Conservation (phyloP, 2,888 invertebrate genomes). For the Pristionchus maxplancki region DNA sequence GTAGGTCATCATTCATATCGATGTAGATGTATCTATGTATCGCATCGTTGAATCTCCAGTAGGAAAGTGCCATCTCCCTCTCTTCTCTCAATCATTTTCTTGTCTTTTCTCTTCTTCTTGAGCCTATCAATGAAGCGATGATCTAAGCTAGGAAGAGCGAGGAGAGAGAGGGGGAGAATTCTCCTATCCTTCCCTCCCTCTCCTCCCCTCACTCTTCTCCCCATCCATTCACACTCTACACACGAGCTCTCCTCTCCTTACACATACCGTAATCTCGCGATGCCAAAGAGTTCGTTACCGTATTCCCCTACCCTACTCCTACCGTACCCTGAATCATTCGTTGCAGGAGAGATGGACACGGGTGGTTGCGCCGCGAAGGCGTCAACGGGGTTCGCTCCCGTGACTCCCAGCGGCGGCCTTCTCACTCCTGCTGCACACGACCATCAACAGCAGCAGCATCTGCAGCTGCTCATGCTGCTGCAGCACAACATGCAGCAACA, state of each 20-base stretch:
- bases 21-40: background rate
- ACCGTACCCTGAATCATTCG: conserved; percentile 1
- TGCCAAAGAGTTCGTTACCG: background rate
- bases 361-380: background rate
- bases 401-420: background rate
- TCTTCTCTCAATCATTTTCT: conserved; percentile 35
- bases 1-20: background rate
- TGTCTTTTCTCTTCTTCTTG: conserved; percentile 15
- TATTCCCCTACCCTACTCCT: background rate
- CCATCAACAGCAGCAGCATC: background rate
- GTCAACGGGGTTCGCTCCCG: conserved; percentile 1
- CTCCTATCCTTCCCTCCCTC: background rate
- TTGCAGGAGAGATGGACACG: conserved; percentile 48
- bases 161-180: conserved; percentile 1
- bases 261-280: conserved; percentile 29
- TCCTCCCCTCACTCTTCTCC: conserved; percentile 1
- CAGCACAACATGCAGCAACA: conserved; percentile 39
- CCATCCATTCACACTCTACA: conserved; percentile 12
- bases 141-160: conserved; percentile 40
- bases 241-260: background rate
- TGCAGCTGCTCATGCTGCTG: conserved; percentile 46
- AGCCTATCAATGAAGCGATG: conserved; percentile 48
- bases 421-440: background rate
- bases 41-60: background rate
- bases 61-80: conserved; percentile 35